A percentile compares a stretch with the other conserved stretches of the same genome.
phyloP scores from a whole-genome alignment of 2,113 vertebrate genomes.

The Cariama cristata region DNA sequence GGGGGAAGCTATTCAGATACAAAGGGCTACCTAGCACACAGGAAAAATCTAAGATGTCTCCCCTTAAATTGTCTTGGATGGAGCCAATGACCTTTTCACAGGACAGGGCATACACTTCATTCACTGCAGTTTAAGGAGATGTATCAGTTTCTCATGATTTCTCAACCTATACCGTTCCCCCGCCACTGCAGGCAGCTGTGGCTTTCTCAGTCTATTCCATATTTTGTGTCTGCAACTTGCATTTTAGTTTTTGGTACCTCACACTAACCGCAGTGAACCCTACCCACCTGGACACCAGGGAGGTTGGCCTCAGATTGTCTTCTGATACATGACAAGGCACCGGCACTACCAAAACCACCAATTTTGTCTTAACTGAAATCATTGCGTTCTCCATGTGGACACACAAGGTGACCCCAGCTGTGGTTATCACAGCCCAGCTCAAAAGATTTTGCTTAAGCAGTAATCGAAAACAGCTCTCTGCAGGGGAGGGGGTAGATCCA shows the following conservation, averaged over 20 bases:
- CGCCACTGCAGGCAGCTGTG: neutral
- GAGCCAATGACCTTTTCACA: neutral
- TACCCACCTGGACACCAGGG: neutral
- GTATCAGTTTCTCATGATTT: neutral
- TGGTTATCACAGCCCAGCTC: neutral
- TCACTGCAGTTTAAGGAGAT: neutral
- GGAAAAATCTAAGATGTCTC: neutral
- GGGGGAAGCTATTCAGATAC: neutral
- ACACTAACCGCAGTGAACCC: neutral
- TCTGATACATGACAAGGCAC: rapidly evolving
- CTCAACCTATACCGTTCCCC: neutral
- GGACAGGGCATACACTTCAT: rapidly evolving
- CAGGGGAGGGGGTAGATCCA: neutral
- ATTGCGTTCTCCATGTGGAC: neutral
- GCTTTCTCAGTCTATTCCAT: neutral
- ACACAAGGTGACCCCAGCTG: too few relatives aligned
- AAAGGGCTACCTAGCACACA: neutral
- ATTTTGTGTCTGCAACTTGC: neutral
- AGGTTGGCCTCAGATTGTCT: neutral
- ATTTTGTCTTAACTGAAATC: neutral
- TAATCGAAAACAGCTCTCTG: neutral
- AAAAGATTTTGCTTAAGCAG: neutral
- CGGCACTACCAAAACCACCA: neutral
- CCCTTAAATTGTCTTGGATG: rapidly evolving
- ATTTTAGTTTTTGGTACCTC: neutral